Percentiles rank a stretch among this genome's conserved stretches.
These are phyloP conservation scores for Zelleria hepariella DNA, from an alignment of 2,888 invertebrate species.

Conservation along the genomic window DNA sequence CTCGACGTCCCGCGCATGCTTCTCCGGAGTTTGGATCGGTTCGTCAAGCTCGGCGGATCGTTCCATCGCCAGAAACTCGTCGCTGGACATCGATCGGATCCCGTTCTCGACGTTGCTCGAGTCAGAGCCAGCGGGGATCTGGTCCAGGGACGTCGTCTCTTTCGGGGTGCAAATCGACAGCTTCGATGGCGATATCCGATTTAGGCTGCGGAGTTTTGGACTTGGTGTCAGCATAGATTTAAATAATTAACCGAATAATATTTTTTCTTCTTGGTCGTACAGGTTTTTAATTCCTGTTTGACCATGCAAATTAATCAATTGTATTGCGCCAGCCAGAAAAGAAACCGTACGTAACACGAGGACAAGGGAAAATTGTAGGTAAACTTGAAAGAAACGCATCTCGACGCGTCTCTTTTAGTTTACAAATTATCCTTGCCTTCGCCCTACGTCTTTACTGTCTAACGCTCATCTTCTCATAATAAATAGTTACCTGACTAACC, in stretches of 20 bases:
- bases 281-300: too few relatives aligned
- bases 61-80: slow-evolving; percentile 65
- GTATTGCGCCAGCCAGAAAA: too few relatives aligned
- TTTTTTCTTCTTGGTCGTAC: too few relatives aligned
- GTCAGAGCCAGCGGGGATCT: slow-evolving; percentile 45
- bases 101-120: slow-evolving; percentile 52
- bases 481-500: slow-evolving; percentile 74
- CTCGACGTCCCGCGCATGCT: slow-evolving; percentile 36
- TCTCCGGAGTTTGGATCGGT: slow-evolving; percentile 31
- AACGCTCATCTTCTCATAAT: slow-evolving; percentile 6
- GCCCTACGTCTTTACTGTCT: background rate
- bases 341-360: too few relatives aligned
- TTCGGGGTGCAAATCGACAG: slow-evolving; percentile 54
- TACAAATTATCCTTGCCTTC: too few relatives aligned
- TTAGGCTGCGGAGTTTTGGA: slow-evolving; percentile 31
- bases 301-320: too few relatives aligned
- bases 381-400: too few relatives aligned
- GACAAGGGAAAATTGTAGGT: too few relatives aligned
- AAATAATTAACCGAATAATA: background rate
- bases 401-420: too few relatives aligned
- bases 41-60: slow-evolving; percentile 52
- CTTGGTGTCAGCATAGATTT: background rate
- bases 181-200: slow-evolving; percentile 63
- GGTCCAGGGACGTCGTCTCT: slow-evolving; percentile 40
- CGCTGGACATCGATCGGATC: slow-evolving; percentile 50